Percentiles rank a stretch among this genome's conserved stretches.
These are phyloP conservation scores for Drosophila infuscata DNA, from an alignment of 2,888 invertebrate species.

Conservation along the genomic window DNA sequence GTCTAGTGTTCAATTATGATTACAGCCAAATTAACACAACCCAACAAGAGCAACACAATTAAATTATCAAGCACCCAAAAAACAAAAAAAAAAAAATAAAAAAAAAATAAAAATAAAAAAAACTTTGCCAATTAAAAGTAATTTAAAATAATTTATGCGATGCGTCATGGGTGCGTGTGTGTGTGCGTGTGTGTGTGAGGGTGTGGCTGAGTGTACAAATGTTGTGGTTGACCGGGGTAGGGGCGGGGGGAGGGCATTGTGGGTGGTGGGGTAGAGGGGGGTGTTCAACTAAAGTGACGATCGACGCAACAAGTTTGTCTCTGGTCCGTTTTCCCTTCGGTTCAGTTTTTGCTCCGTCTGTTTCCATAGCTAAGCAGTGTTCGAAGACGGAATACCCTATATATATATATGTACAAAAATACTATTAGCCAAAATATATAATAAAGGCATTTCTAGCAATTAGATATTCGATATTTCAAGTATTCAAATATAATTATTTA, in stretches of 20 bases:
- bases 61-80: slow-evolving; percentile 51
- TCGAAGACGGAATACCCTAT: no score
- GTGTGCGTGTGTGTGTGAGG: slow-evolving; percentile 36
- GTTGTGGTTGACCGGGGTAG: slow-evolving; percentile 38
- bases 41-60: slow-evolving; percentile 25
- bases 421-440: not conserved
- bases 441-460: not conserved
- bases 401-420: not conserved
- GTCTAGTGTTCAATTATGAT: not conserved
- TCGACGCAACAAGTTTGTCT: slow-evolving; percentile 29
- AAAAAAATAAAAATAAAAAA: slow-evolving; percentile 34
- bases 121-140: slow-evolving; percentile 77
- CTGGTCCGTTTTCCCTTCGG: no score
- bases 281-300: slow-evolving; percentile 41
- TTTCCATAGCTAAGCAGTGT: no score
- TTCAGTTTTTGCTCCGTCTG: no score
- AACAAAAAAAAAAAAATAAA: slow-evolving; percentile 25
- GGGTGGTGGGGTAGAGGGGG: not conserved
- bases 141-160: slow-evolving; percentile 78
- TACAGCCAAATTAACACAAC: slow-evolving; percentile 1
- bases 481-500: no score
- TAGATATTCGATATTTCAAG: not conserved
- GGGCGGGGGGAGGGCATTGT: not conserved
- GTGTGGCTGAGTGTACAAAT: slow-evolving; percentile 32
- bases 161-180: slow-evolving; percentile 60